These are phyloP conservation scores for Dorcus hopei DNA, from an alignment of 2,888 invertebrate genomes.

Conservation along the genomic window DNA sequence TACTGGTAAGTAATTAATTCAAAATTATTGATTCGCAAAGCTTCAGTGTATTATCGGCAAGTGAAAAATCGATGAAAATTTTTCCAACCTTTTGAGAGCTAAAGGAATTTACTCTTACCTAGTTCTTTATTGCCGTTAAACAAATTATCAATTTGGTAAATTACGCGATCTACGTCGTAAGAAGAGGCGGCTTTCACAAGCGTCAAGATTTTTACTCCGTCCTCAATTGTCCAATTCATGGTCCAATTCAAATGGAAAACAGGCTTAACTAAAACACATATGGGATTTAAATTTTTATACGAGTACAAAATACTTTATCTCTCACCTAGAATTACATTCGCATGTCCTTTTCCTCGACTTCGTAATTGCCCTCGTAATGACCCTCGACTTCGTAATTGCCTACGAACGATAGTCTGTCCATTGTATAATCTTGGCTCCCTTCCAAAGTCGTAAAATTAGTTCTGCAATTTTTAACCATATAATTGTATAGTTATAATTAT, in stretches of 20 bases:
- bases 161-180: neutral
- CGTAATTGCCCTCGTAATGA: slow-evolving; percentile 11
- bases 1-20: too few species aligned
- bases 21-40: too few species aligned
- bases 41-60: too few species aligned
- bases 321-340: slow-evolving; percentile 10
- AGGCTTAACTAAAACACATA: too few species aligned
- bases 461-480: neutral
- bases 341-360: slow-evolving; percentile 10
- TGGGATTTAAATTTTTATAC: neutral
- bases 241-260: neutral
- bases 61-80: too few species aligned
- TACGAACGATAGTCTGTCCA: slow-evolving; percentile 4
- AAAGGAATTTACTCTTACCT: neutral
- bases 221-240: neutral
- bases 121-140: slow-evolving; percentile 8
- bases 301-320: neutral
- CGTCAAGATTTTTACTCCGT: slow-evolving; percentile 5
- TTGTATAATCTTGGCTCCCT: neutral
- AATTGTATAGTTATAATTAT: neutral
- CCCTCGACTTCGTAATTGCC: slow-evolving; percentile 12
- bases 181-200: slow-evolving; percentile 2
- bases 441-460: too few species aligned
- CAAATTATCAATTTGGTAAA: slow-evolving; percentile 11
- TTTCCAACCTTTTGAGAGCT: too few species aligned